These are phyloP conservation scores for Puntigrus tetrazona DNA, from an alignment of 2,113 vertebrate genomes.

Conservation along the genomic window DNA sequence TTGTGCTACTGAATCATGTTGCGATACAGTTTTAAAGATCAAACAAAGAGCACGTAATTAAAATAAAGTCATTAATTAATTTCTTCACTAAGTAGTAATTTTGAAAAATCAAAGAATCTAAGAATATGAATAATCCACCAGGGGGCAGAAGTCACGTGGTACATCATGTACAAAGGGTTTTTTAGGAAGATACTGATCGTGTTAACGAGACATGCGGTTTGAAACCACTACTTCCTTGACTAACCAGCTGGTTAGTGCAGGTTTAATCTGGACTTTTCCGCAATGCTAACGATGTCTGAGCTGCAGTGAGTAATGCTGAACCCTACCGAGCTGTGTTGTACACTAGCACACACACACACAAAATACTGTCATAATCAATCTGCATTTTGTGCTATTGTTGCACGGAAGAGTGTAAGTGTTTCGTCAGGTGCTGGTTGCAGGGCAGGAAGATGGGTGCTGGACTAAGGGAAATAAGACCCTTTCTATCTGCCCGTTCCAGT, in stretches of 20 bases:
- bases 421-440: constrained; percentile 72
- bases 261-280: background rate
- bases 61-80: too few relatives aligned
- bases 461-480: constrained; percentile 69
- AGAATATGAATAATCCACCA: background rate
- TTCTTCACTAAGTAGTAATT: too few relatives aligned
- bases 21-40: background rate
- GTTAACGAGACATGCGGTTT: background rate
- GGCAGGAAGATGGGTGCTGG: constrained; percentile 49
- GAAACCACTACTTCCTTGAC: background rate
- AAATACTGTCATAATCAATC: constrained; percentile 52
- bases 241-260: background rate
- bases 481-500: constrained; percentile 44
- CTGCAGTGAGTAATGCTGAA: constrained; percentile 43
- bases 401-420: constrained; percentile 72
- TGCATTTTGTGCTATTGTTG: constrained; percentile 61
- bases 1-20: background rate
- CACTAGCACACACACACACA: constrained; percentile 24
- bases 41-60: too few relatives aligned
- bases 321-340: constrained; percentile 6
- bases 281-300: background rate
- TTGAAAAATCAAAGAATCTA: too few relatives aligned
- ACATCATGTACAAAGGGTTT: background rate
- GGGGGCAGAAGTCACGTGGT: background rate
- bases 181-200: background rate